phyloP scores from a whole-genome alignment of 2,797 vertebrate genomes.

The Pipistrellus pipistrellus region DNA sequence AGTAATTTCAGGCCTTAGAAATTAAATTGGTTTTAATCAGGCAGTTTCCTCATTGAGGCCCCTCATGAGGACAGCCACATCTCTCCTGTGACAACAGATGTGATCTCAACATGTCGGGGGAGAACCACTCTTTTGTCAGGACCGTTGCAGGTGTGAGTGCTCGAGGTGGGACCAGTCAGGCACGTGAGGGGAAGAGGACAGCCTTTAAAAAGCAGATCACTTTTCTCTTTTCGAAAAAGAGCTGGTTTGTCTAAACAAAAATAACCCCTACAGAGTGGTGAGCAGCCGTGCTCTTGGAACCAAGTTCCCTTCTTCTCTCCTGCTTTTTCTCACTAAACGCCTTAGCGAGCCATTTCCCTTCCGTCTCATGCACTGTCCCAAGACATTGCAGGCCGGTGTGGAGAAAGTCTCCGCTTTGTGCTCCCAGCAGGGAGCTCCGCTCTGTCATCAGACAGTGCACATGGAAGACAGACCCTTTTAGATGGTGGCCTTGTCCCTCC shows the following conservation, averaged over 20 bases:
- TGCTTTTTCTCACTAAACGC: not conserved
- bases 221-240: constrained; percentile 40
- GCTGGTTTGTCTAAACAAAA: constrained; percentile 29
- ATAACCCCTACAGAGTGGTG: not conserved
- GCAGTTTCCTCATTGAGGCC: not conserved
- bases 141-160: not conserved
- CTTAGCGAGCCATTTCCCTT: not conserved
- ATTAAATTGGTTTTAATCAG: constrained; percentile 34
- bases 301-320: not conserved
- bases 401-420: not conserved
- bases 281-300: not conserved
- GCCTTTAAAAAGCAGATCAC: constrained; percentile 1
- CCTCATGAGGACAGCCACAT: not conserved
- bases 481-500: not conserved
- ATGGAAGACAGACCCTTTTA: not conserved
- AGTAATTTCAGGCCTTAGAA: not conserved
- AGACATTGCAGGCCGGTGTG: not conserved
- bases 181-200: not conserved
- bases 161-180: not conserved
- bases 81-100: not conserved
- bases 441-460: not conserved
- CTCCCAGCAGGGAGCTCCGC: not conserved
- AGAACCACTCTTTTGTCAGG: not conserved
- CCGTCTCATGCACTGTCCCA: not conserved
- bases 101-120: not conserved